Percentiles rank a stretch among this genome's conserved stretches.
Evolutionary conservation across 2,797 vertebrate genomes (phyloP).

Genomic region (Lutjanus campechanus): DNA sequence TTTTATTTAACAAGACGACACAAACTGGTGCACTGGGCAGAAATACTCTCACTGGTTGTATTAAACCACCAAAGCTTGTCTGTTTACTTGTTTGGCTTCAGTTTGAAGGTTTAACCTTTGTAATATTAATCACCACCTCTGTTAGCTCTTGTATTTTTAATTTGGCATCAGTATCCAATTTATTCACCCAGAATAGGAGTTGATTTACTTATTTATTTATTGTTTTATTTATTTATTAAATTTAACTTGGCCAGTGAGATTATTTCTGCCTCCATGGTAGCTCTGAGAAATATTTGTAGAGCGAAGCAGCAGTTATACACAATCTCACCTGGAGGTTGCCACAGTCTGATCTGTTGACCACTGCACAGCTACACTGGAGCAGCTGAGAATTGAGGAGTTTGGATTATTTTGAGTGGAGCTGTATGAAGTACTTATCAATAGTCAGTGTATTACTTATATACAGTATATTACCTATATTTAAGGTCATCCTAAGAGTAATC

Average conservation of each 20-base stretch:
- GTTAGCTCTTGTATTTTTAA: not conserved
- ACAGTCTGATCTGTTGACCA: too few relatives aligned
- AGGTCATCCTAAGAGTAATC: too few relatives aligned
- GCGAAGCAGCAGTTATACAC: not conserved
- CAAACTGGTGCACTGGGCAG: not conserved
- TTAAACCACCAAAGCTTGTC: not conserved
- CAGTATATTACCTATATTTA: too few relatives aligned
- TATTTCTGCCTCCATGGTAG: conserved; percentile 14
- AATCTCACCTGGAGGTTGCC: too few relatives aligned
- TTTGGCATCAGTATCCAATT: not conserved
- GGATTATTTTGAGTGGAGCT: too few relatives aligned
- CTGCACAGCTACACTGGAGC: too few relatives aligned
- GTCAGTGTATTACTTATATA: too few relatives aligned
- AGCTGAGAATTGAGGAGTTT: too few relatives aligned
- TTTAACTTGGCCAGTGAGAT: conserved; percentile 14
- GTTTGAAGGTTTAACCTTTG: not conserved
- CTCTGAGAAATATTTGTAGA: not conserved
- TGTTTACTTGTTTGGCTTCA: not conserved
- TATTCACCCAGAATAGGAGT: not conserved
- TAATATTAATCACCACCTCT: not conserved
- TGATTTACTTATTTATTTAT: too few relatives aligned
- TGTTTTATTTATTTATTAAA: not conserved
- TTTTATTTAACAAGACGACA: conserved; percentile 16
- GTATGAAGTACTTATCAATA: too few relatives aligned
- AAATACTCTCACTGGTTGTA: conserved; percentile 19